phyloP scores from a whole-genome alignment of 2,113 vertebrate genomes.

The Gadus macrocephalus region DNA sequence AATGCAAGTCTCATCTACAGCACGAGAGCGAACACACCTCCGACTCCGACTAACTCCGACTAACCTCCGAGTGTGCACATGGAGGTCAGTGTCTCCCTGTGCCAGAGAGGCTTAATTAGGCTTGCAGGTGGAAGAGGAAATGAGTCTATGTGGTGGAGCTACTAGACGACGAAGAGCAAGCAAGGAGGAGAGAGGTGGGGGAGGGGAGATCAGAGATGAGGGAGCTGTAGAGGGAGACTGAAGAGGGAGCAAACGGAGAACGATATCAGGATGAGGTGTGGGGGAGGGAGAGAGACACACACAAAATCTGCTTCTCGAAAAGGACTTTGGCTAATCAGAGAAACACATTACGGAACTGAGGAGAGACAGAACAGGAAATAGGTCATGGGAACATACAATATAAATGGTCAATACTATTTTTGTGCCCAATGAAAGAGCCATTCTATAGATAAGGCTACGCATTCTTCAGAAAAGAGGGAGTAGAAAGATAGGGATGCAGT shows the following conservation, averaged over 20 bases:
- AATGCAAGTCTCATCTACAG: no score
- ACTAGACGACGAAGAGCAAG: no score
- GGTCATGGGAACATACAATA: neutral
- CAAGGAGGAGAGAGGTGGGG: constrained; percentile 29
- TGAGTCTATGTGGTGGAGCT: constrained; percentile 21
- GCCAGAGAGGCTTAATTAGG: no score
- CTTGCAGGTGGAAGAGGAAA: constrained; percentile 20
- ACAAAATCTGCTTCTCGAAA: no score
- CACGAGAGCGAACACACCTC: constrained; percentile 6
- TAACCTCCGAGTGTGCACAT: no score
- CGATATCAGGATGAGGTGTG: constrained; percentile 24
- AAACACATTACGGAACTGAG: neutral
- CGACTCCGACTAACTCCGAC: no score
- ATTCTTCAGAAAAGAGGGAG: neutral
- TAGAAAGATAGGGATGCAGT: neutral
- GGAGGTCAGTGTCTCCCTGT: no score
- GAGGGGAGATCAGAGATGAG: no score
- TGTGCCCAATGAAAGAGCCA: constrained; percentile 2
- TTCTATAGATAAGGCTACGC: neutral
- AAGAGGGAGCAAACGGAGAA: no score
- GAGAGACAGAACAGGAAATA: neutral
- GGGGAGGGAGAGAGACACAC: constrained; percentile 14
- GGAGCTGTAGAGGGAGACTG: no score
- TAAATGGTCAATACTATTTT: neutral
- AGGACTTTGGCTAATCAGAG: no score